Evolutionary conservation across 2,113 vertebrate genomes (phyloP).

Genomic region (Chelonoidis abingdonii): DNA sequence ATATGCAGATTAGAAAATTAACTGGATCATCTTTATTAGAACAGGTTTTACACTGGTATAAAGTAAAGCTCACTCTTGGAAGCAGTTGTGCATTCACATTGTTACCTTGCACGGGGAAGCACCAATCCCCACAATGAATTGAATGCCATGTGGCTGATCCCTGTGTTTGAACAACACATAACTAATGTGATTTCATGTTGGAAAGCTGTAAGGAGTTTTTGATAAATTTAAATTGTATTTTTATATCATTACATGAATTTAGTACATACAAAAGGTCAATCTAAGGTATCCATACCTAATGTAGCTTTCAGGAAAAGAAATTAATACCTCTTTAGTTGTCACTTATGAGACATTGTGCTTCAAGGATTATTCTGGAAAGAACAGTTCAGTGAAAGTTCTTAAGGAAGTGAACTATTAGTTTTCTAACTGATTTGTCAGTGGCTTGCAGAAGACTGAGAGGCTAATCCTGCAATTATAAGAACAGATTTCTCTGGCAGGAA

Average conservation of each 20-base stretch:
- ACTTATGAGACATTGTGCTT: not conserved
- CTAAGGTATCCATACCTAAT: not conserved
- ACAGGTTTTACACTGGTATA: not conserved
- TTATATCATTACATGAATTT: not conserved
- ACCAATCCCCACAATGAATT: not conserved
- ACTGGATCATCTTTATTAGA: slow-evolving; percentile 43
- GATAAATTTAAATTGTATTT: not conserved
- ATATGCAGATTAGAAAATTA: slow-evolving; percentile 17
- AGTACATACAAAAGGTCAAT: not conserved
- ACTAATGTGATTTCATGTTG: not conserved
- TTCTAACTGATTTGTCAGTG: not conserved
- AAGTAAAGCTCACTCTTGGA: not conserved
- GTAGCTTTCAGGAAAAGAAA: not conserved
- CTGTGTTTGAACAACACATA: not conserved
- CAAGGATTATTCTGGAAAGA: not conserved
- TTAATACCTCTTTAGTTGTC: not conserved
- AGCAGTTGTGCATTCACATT: not conserved
- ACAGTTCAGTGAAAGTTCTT: not conserved
- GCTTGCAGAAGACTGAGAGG: not conserved
- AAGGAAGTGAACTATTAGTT: not conserved
- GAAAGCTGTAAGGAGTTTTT: not conserved
- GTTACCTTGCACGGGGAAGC: not conserved
- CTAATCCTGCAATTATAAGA: not conserved
- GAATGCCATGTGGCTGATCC: not conserved
- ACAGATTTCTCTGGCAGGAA: not conserved